phyloP scores from a whole-genome alignment of 2,113 vertebrate species.

The Bothrops jararaca region DNA sequence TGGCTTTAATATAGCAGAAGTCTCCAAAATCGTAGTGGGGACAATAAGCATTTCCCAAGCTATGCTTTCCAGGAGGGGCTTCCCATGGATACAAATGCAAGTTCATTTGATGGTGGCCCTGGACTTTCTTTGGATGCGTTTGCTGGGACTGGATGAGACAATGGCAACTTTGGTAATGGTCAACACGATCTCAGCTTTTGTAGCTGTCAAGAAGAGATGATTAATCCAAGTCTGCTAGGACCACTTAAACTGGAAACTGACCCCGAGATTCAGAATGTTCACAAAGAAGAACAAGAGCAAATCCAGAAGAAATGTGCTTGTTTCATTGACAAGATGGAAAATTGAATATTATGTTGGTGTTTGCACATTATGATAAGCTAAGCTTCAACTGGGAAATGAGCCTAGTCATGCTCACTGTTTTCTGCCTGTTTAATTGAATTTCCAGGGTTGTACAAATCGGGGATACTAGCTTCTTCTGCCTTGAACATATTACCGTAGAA shows the following conservation, averaged over 20 bases:
- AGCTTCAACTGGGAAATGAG: background rate
- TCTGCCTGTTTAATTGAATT: background rate
- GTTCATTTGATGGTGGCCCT: constrained; percentile 47
- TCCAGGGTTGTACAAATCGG: background rate
- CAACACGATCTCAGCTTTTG: constrained; percentile 4
- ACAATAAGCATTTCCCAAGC: constrained; percentile 46
- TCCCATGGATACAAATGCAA: constrained; percentile 20
- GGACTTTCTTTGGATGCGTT: constrained; percentile 24
- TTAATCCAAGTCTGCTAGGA: constrained; percentile 75
- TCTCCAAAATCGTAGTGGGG: constrained; percentile 49
- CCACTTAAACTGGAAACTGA: constrained; percentile 76
- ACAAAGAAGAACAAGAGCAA: constrained; percentile 77
- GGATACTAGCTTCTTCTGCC: background rate
- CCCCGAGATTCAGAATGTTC: constrained; percentile 72
- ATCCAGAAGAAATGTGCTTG: constrained; percentile 77
- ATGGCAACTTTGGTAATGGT: background rate
- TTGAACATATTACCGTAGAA: background rate
- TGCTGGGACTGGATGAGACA: background rate
- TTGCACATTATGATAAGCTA: background rate
- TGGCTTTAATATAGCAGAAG: constrained; percentile 49
- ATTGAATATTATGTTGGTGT: background rate
- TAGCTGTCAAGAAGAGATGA: constrained; percentile 65
- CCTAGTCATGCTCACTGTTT: background rate
- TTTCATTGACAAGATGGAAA: constrained; percentile 77
- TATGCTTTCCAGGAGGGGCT: constrained; percentile 46